A percentile compares a stretch with the other conserved stretches of the same genome.
Evolutionary conservation across 2,113 vertebrate species (phyloP).

Genomic region (Tenebrosternarchus preto): DNA sequence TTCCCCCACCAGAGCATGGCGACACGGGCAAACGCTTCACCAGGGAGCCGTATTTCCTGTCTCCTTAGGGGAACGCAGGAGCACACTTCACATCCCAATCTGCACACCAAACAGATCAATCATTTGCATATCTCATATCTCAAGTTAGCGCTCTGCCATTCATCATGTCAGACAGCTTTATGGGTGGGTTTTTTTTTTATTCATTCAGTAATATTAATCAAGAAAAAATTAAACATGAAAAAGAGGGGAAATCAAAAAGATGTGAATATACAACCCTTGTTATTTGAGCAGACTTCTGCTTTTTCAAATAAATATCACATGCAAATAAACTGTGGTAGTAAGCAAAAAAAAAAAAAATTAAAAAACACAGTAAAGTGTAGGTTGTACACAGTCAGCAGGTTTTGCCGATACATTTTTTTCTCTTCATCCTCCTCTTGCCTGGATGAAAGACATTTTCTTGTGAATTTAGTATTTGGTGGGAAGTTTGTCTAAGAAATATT

Average conservation of each 20-base stretch:
- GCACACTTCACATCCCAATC: constrained; percentile 17
- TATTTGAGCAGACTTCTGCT: constrained; percentile 19
- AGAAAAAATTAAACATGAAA: constrained; percentile 45
- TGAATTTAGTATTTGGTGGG: not conserved
- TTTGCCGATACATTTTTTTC: constrained; percentile 3
- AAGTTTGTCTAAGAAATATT: constrained; percentile 16
- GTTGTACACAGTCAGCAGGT: constrained; percentile 43
- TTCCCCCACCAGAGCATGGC: constrained; percentile 25
- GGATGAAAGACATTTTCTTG: constrained; percentile 27
- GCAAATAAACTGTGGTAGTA: constrained; percentile 48
- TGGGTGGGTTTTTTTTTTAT: constrained; percentile 50
- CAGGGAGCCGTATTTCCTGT: constrained; percentile 38
- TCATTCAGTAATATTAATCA: constrained; percentile 51
- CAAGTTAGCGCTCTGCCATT: constrained; percentile 45
- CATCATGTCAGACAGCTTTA: constrained; percentile 57
- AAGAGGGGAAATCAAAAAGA: constrained; percentile 32
- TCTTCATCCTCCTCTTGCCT: not conserved
- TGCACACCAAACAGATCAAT: constrained; percentile 40
- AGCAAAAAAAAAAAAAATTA: too few species aligned
- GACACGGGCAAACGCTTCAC: constrained; percentile 28
- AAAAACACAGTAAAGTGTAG: constrained; percentile 26
- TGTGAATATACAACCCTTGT: constrained; percentile 37
- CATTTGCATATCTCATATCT: constrained; percentile 53
- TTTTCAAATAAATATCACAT: constrained; percentile 44
- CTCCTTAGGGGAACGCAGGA: constrained; percentile 9